A percentile compares a stretch with the other conserved stretches of the same genome.
Conservation (phyloP, 2,888 invertebrate species). For the Oscheius sp. region DNA sequence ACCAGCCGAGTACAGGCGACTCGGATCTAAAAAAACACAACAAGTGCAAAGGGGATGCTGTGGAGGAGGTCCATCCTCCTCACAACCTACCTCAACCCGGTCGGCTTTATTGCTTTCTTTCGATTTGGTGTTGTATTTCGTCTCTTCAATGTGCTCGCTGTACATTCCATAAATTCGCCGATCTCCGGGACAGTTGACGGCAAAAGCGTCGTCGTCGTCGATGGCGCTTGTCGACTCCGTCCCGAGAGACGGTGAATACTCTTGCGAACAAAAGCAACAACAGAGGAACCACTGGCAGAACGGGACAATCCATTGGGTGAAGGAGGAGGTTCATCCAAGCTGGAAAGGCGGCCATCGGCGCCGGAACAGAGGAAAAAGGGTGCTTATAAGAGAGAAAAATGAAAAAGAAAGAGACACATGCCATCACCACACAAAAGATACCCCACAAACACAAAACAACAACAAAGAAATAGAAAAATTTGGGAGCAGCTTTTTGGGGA, state of each 20-base stretch:
- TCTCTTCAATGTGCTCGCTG: conserved; percentile 14
- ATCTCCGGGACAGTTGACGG: background rate
- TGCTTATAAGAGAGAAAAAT: too few relatives aligned
- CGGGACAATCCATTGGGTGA: background rate
- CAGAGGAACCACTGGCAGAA: conserved; percentile 11
- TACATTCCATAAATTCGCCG: conserved; percentile 15
- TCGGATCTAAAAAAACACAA: conserved; percentile 28
- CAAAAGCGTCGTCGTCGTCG: too few relatives aligned
- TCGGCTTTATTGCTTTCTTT: too few relatives aligned
- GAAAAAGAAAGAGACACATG: too few relatives aligned
- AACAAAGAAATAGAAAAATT: background rate
- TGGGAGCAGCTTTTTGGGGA: too few relatives aligned
- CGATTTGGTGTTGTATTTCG: conserved; percentile 29
- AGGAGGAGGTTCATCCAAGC: conserved; percentile 9
- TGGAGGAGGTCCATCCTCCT: background rate
- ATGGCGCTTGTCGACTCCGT: background rate
- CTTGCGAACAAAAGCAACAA: conserved; percentile 31
- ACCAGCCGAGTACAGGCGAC: conserved; percentile 28
- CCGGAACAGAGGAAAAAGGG: conserved; percentile 9
- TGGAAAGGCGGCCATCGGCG: conserved; percentile 19
- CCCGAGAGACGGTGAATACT: conserved; percentile 28
- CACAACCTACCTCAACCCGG: background rate
- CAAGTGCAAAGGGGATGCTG: background rate
- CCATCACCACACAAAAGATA: conserved; percentile 14
- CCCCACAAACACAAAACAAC: conserved; percentile 2